Evolutionary conservation across 2,797 vertebrate genomes (phyloP).

Genomic region (Esox masquinongy): DNA sequence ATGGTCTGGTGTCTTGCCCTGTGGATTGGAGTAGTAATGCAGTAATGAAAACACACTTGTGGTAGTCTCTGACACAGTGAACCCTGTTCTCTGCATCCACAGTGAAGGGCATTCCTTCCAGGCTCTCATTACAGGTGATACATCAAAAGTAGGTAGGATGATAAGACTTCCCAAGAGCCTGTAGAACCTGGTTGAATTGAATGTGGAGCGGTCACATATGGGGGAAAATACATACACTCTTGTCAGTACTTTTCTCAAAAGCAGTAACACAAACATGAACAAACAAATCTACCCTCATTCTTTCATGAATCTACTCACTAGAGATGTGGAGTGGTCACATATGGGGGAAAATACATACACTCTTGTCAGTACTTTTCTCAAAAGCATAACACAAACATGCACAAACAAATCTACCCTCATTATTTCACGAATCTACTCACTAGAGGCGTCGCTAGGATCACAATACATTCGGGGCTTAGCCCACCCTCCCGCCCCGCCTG

Average conservation of each 20-base stretch:
- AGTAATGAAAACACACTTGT: conserved; percentile 76
- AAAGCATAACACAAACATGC: conserved; percentile 6
- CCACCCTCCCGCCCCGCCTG: too few relatives aligned
- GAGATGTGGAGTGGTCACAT: not conserved
- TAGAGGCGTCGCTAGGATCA: too few relatives aligned
- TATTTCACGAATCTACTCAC: not conserved
- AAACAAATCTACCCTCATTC: conserved; percentile 11
- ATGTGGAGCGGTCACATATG: not conserved
- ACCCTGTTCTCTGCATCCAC: conserved; percentile 83
- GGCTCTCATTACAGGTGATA: conserved; percentile 80
- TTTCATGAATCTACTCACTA: too few relatives aligned
- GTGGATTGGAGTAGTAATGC: conserved; percentile 20
- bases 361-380: not conserved
- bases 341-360: not conserved
- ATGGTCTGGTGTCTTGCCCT: conserved; percentile 34
- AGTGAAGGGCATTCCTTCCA: conserved; percentile 85
- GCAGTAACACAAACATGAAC: conserved; percentile 6
- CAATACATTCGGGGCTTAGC: too few relatives aligned
- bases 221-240: not conserved
- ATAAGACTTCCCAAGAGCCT: conserved; percentile 86
- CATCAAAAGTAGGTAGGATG: conserved; percentile 88
- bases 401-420: conserved; percentile 12
- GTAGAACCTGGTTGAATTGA: conserved; percentile 78
- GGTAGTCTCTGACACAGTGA: conserved; percentile 89
- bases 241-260: not conserved